Base-by-base conservation (phyloP, 1,140 invertebrate species). In the Glossosoma conforme region DNA sequence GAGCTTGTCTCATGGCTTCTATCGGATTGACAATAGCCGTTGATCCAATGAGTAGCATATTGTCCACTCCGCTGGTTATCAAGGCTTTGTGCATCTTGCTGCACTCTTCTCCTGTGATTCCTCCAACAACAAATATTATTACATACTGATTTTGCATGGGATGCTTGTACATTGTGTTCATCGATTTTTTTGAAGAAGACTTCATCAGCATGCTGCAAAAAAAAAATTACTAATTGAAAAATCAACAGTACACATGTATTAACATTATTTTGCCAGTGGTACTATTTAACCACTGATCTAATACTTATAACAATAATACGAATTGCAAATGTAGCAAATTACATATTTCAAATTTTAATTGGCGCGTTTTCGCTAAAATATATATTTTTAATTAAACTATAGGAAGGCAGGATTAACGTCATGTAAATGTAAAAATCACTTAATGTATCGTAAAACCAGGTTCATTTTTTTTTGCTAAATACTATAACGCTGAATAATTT, bases 51-150 rank as follows among this genome's bases (percentile, higher is more conserved):
- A 71, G 42, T 2, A 75, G 64, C 2, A 66, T 60, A n/a, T 66
- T 67, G 41, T 75, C 70, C 0, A 68, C 63, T 1, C 72, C 72
- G 42, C 70, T 73, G 0, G 68, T 73, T 32, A 73, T 72, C 3
- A 71, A 64, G n/a, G 60, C 65, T 1, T 69, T 63, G 40, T 75
- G 67, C 1, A 75, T 41, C 13, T 65, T 64, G 45, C 67, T 68
- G 51, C 70, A 72, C 60, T 82, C 79, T 52, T 81, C 78, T 0
- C 75, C 72, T 1, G 78, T 78, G 11, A 79, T 65, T n/a, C 80
- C 80, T 5, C 80, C 80, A 2, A 82, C 60, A 19, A 82, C 66
- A 50, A 76, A 81, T 18, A 82, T 62, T 21, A 82, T 76, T 37
- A 82, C 71, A 19, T 71, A 75, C 0, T 72, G 62, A 60, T 78